phyloP scores from a whole-genome alignment of 2,888 invertebrate species.

The Eulithis testata region DNA sequence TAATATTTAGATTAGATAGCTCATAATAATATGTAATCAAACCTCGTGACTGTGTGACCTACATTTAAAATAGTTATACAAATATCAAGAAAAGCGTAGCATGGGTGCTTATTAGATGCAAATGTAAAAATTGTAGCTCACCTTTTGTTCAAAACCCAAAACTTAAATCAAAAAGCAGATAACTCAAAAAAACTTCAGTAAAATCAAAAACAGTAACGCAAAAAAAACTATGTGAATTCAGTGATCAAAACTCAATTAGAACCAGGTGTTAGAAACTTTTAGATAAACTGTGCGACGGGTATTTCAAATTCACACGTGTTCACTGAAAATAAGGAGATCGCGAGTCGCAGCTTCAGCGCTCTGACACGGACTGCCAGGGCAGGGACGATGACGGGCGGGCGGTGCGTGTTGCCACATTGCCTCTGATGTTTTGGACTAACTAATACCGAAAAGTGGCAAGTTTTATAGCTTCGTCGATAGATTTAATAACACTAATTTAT shows the following conservation, averaged over 20 bases:
- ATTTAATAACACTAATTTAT: too few species aligned
- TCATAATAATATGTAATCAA: not conserved
- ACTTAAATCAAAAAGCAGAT: not conserved
- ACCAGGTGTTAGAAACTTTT: slow-evolving; percentile 17
- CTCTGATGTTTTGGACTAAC: not conserved
- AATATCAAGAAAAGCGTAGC: not conserved
- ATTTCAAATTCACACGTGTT: slow-evolving; percentile 61
- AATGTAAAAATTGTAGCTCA: slow-evolving; percentile 6
- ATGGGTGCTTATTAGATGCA: not conserved
- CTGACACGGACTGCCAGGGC: slow-evolving; percentile 38
- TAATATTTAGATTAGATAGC: not conserved
- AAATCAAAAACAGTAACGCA: not conserved
- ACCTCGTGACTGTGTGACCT: slow-evolving; percentile 10
- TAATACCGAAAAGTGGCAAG: not conserved
- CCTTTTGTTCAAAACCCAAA: slow-evolving; percentile 12
- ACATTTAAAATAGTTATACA: slow-evolving; percentile 6
- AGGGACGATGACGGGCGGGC: slow-evolving; percentile 27
- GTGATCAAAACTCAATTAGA: not conserved
- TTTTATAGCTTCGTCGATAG: not conserved
- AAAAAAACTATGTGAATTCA: not conserved
- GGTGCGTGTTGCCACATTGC: slow-evolving; percentile 20
- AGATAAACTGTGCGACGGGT: slow-evolving; percentile 30
- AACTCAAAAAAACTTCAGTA: not conserved
- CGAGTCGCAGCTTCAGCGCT: slow-evolving; percentile 40
- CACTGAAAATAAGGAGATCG: slow-evolving; percentile 48